Percentiles rank a stretch among this genome's conserved stretches.
phyloP scores from a whole-genome alignment of 2,113 vertebrate genomes.

The Mustela nigripes region DNA sequence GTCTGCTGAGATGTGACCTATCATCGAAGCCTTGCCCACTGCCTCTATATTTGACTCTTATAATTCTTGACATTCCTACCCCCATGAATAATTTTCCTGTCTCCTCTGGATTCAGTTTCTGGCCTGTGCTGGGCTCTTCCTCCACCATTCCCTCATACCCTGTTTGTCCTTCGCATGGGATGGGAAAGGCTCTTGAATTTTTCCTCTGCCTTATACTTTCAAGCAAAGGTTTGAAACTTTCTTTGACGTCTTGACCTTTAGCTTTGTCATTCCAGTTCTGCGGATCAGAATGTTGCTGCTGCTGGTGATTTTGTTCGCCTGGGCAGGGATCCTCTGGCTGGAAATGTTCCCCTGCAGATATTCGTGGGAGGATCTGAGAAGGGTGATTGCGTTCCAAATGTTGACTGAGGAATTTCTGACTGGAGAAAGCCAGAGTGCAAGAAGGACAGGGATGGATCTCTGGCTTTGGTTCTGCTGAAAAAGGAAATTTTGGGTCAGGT shows the following conservation, averaged over 20 bases:
- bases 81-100: background rate
- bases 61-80: background rate
- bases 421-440: constrained; percentile 72
- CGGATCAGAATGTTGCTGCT: background rate
- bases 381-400: constrained; percentile 51
- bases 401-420: constrained; percentile 67
- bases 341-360: background rate
- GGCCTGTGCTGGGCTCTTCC: background rate
- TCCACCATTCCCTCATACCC: background rate
- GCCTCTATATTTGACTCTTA: background rate
- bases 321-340: background rate
- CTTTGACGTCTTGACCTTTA: background rate
- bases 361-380: background rate
- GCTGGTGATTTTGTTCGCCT: background rate
- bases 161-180: background rate
- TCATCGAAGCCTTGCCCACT: background rate
- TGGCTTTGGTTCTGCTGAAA: constrained; percentile 46
- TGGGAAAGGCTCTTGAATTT: background rate
- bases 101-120: background rate
- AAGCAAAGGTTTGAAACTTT: background rate
- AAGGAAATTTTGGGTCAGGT: background rate
- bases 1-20: background rate
- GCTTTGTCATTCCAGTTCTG: background rate
- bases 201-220: background rate
- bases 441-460: constrained; percentile 60